Conservation (phyloP, 2,113 vertebrate species). For the Sigmodon hispidus region DNA sequence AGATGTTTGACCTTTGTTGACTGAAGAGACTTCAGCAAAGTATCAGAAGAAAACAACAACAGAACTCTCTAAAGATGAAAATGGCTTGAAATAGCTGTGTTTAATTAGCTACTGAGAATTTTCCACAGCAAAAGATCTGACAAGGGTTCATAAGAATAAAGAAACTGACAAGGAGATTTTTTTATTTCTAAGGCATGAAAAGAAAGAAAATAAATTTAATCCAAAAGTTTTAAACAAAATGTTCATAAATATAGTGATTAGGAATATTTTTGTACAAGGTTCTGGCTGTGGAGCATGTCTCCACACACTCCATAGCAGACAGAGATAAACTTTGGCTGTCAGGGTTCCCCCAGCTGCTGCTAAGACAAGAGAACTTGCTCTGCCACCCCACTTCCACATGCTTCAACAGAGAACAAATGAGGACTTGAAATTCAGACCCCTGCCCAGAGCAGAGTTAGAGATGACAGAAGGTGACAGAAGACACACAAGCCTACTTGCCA, state of each 20-base stretch:
- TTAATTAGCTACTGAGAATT: constrained; percentile 40
- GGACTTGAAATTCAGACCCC: too few relatives aligned
- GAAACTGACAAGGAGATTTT: constrained; percentile 8
- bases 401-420: too few relatives aligned
- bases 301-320: too few relatives aligned
- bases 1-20: background rate
- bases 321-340: too few relatives aligned
- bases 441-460: too few relatives aligned
- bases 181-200: constrained; percentile 34
- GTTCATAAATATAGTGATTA: background rate
- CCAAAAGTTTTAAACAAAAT: constrained; percentile 14
- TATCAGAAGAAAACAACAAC: constrained; percentile 39
- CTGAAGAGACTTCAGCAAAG: background rate
- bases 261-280: constrained; percentile 41
- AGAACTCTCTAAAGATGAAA: constrained; percentile 3
- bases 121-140: constrained; percentile 32
- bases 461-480: too few relatives aligned
- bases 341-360: too few relatives aligned
- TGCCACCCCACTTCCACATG: too few relatives aligned
- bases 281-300: too few relatives aligned
- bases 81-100: constrained; percentile 23
- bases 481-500: too few relatives aligned
- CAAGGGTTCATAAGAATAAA: constrained; percentile 34
- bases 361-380: too few relatives aligned
- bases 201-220: constrained; percentile 41